A percentile compares a stretch with the other conserved stretches of the same genome.
Conservation (phyloP, 2,888 invertebrate genomes). For the Volucella inflata region DNA sequence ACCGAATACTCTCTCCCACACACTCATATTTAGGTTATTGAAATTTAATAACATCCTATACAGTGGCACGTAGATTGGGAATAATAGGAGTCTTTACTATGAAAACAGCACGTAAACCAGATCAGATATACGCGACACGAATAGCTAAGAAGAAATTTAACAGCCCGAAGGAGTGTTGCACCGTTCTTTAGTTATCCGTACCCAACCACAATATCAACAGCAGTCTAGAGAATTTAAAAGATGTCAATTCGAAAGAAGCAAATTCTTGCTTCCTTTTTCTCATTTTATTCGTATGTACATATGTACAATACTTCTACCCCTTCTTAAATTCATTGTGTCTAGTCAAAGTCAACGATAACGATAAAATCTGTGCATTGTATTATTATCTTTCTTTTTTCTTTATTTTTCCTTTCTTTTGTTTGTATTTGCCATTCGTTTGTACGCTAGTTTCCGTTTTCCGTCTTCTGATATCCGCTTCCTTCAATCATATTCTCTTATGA, state of each 20-base stretch:
- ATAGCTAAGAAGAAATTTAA: conserved; percentile 54
- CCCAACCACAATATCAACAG: conserved; percentile 52
- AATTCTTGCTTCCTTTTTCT: conserved; percentile 14
- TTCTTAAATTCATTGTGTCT: conserved; percentile 47
- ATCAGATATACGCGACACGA: conserved; percentile 74
- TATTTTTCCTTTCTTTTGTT: conserved; percentile 4
- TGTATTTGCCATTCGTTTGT: conserved; percentile 48
- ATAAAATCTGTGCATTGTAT: conserved; percentile 39
- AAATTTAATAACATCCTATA: conserved; percentile 67
- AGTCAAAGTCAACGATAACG: conserved; percentile 31
- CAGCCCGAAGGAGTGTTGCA: conserved; percentile 50
- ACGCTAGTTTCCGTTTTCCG: conserved; percentile 63
- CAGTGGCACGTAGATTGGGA: conserved; percentile 67
- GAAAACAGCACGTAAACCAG: conserved; percentile 74
- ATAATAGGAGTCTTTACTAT: conserved; percentile 70
- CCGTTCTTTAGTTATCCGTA: conserved; percentile 35
- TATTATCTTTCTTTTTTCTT: conserved; percentile 31
- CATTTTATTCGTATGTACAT: conserved; percentile 15
- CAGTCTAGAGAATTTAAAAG: conserved; percentile 64
- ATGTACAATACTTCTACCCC: not conserved
- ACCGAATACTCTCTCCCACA: conserved; percentile 47
- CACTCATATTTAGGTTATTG: conserved; percentile 69
- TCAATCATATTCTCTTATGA: conserved; percentile 2
- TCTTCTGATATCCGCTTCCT: conserved; percentile 20
- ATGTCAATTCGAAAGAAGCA: conserved; percentile 58